Conservation (phyloP, 2,113 vertebrate species). For the Aphelocoma coerulescens region DNA sequence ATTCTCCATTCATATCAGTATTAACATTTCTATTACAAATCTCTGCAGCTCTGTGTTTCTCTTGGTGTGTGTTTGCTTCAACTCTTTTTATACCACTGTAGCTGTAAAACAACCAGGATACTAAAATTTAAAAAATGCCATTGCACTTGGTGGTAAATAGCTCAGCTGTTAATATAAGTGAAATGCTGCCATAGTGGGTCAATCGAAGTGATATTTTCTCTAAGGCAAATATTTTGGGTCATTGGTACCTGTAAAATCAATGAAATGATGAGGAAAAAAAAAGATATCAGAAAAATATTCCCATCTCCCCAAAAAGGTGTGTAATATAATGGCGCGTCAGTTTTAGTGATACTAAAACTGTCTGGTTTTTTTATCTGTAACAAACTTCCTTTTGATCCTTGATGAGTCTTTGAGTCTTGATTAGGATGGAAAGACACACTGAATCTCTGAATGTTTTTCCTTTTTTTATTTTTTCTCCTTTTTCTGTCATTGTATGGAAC, state of each 20-base stretch:
- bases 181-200: neutral
- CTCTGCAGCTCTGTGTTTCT: neutral
- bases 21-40: neutral
- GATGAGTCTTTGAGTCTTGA: neutral
- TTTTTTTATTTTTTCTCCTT: rapidly evolving
- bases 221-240: neutral
- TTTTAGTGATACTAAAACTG: neutral
- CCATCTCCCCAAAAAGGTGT: rapidly evolving
- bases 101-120: neutral
- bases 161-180: neutral
- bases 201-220: neutral
- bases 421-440: neutral
- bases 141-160: neutral
- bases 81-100: neutral
- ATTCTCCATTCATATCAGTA: neutral
- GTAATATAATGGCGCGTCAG: neutral
- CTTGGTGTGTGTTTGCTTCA: neutral
- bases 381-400: neutral
- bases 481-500: neutral
- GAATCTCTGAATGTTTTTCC: neutral
- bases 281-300: neutral
- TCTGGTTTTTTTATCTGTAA: neutral
- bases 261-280: neutral
- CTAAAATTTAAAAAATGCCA: neutral
- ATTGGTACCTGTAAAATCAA: neutral